phyloP scores from a whole-genome alignment of 1,140 invertebrate species.

The Zaprionus kolodkinae region DNA sequence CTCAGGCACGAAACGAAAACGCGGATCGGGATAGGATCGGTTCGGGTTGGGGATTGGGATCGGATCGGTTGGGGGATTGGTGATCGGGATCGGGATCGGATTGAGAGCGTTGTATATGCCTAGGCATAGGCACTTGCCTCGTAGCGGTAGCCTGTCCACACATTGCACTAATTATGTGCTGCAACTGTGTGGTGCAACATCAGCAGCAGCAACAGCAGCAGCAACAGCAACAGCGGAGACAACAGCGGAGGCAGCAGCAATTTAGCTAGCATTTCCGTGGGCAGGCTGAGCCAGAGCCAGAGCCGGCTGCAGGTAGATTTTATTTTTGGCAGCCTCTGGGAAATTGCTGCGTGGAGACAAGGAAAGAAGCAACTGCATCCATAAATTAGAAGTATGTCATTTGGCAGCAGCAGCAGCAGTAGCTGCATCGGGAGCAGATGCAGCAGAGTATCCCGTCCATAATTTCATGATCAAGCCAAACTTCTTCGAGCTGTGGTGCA shows the following conservation, averaged over 20 bases:
- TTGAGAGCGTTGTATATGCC: slow-evolving; percentile 37
- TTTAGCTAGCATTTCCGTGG: slow-evolving; percentile 68
- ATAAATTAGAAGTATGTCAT: slow-evolving; percentile 83
- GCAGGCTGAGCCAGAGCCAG: slow-evolving; percentile 37
- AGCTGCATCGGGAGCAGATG: slow-evolving; percentile 55
- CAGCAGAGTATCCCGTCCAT: slow-evolving; percentile 50
- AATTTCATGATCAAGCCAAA: slow-evolving; percentile 58
- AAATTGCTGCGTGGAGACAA: slow-evolving; percentile 34
- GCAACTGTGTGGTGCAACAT: slow-evolving; percentile 1
- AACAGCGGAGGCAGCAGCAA: slow-evolving; percentile 57
- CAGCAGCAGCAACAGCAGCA: slow-evolving; percentile 27
- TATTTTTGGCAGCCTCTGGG: slow-evolving; percentile 29
- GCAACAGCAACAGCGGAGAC: slow-evolving; percentile 56
- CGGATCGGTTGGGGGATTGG: not conserved
- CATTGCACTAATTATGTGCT: slow-evolving; percentile 78
- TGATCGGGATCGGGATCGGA: slow-evolving; percentile 6
- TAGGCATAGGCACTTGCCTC: slow-evolving; percentile 2
- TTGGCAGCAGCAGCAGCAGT: slow-evolving; percentile 62
- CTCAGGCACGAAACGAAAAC: slow-evolving; percentile 46
- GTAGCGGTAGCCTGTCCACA: slow-evolving; percentile 65
- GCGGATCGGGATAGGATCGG: slow-evolving; percentile 12
- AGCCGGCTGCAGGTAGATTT: slow-evolving; percentile 7
- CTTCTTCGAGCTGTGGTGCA: not conserved
- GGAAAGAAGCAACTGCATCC: slow-evolving; percentile 42
- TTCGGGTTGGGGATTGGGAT: slow-evolving; percentile 3